Conservation (phyloP, 64 coral and sea anemone genomes). For the Pachyseris speciosa region DNA sequence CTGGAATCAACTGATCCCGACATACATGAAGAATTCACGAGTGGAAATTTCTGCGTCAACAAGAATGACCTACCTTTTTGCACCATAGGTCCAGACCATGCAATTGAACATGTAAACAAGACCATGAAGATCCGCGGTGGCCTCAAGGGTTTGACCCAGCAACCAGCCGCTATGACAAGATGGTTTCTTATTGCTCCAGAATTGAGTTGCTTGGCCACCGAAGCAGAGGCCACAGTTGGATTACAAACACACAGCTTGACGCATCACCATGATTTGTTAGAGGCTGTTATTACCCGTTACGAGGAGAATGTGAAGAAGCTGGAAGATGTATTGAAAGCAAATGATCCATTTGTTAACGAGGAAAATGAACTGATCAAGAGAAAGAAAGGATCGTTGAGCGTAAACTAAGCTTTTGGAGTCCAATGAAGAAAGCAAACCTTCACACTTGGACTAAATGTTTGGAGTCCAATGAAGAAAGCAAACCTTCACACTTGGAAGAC, state of each 20-base stretch:
- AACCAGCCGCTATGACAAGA: constrained; percentile 14
- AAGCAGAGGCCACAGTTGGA: neutral
- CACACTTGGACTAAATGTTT: constrained; percentile 5
- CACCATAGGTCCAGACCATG: constrained; percentile 56
- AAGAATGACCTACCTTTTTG: constrained; percentile 74
- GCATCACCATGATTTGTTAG: neutral
- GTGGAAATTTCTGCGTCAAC: constrained; percentile 58
- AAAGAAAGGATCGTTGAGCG: constrained; percentile 7
- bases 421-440: constrained; percentile 33
- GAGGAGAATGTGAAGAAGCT: neutral
- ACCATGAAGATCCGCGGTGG: constrained; percentile 68
- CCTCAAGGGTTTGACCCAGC: constrained; percentile 52
- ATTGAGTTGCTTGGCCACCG: neutral
- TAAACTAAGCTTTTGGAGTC: constrained; percentile 25
- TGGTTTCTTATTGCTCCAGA: constrained; percentile 22
- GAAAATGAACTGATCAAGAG: neutral
- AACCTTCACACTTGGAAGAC: constrained; percentile 9
- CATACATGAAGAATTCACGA: no score
- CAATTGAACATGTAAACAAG: no score
- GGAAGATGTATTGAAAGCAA: neutral
- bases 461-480: constrained; percentile 44
- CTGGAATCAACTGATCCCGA: constrained; percentile 5
- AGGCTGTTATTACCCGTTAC: neutral
- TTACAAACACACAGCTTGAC: neutral
- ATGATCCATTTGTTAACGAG: neutral